These are phyloP conservation scores for Lophura swinhoii DNA, from an alignment of 2,797 vertebrate genomes.

Conservation along the genomic window DNA sequence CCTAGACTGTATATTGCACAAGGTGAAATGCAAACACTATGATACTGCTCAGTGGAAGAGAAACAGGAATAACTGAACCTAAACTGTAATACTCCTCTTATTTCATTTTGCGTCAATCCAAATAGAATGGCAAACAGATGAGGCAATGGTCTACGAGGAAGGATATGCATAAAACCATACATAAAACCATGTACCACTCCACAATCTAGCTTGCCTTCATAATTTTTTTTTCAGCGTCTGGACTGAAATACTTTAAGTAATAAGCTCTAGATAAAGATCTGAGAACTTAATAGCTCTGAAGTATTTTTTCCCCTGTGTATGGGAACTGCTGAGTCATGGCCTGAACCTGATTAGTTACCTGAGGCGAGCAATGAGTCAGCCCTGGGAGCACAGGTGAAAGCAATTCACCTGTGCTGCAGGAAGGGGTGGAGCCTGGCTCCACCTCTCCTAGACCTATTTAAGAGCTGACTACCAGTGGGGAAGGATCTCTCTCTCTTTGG, in stretches of 20 bases:
- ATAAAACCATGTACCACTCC: not conserved
- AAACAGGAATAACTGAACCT: not conserved
- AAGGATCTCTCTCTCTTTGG: too few species aligned
- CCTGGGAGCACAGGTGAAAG: too few species aligned
- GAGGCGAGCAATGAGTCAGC: too few species aligned
- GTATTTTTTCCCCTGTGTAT: not conserved
- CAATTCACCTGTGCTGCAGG: too few species aligned
- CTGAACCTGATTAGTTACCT: too few species aligned
- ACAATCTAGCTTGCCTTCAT: not conserved
- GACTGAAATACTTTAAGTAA: not conserved
- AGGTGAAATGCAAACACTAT: not conserved
- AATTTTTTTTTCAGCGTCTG: not conserved
- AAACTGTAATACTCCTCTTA: not conserved
- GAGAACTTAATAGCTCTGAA: constrained; percentile 29
- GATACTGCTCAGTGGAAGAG: not conserved
- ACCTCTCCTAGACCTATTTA: too few species aligned
- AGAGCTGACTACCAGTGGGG: too few species aligned
- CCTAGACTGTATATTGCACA: not conserved
- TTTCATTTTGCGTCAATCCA: not conserved
- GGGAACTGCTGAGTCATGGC: too few species aligned
- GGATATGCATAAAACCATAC: not conserved
- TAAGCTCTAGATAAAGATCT: constrained; percentile 36
- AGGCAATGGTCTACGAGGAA: not conserved
- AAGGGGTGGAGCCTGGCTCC: too few species aligned
- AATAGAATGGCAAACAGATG: not conserved